Base-by-base conservation (phyloP, 2,797 vertebrate species). In the Artibeus jamaicensis region DNA sequence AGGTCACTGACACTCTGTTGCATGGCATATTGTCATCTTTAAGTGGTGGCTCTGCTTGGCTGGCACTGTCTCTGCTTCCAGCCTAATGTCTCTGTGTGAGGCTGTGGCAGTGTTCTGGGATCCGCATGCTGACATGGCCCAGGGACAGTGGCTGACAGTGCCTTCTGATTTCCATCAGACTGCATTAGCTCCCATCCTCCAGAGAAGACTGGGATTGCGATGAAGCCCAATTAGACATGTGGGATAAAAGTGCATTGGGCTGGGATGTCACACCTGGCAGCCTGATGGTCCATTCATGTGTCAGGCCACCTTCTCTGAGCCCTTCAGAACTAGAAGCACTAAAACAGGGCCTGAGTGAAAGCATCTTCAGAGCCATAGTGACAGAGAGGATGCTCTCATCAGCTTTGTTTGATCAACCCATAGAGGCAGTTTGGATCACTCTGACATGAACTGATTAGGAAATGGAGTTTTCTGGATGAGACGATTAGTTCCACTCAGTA, bases 141-240 rank as follows among this genome's bases (percentile, higher is more conserved):
- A 76, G 90, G 59, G 68, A 83, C 1, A 15, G 65, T 68, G 48
- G n/a, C 48, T 86, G 87, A 88, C 48, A 79, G 85, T 5, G 21
- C 8, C n/a, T 92, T 91, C 24, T 91, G 82, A 76, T 82, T 90
- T 89, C 73, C 48, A 22, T 94, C 50, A 78, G 73, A 16, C 12
- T 21, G 21, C 22, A 12, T 90, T 53, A 76, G 16, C 6, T 65
- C 4, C 16, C 4, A 4, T n/a, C 37, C 53, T 76, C 57, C 73
- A 8, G 71, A 92, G 85, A 78, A 71, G 34, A n/a, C 85, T 91
- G 53, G 68, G 71, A 70, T 92, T 0, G 0, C 6, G 21, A 26
- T 12, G 81, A 77, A 96, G 62, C 55, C 95, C 78, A 83, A 9
- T 96, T 70, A 92, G 87, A 88, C 65, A 34, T 34, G 44, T n/a